Evolutionary conservation across 2,113 vertebrate species (phyloP).

Genomic region (Dunckerocampus dactyliophorus): DNA sequence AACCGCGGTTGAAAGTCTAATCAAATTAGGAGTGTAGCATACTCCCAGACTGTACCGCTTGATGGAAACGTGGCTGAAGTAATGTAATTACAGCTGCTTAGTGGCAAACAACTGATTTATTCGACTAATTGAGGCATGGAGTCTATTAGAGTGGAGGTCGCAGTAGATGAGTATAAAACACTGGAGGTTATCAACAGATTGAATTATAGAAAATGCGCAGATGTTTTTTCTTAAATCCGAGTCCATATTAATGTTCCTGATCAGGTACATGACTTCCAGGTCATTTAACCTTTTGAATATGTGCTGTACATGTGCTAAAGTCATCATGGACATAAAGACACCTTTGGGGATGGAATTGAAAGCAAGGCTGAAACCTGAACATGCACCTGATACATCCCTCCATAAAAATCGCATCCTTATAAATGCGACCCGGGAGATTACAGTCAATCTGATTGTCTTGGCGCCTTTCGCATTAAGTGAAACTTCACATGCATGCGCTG

Average conservation of each 20-base stretch:
- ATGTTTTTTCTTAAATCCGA: conserved; percentile 7
- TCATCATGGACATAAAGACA: conserved; percentile 11
- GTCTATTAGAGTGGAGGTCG: no score
- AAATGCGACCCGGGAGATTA: conserved; percentile 3
- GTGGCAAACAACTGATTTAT: no score
- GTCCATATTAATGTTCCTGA: conserved; percentile 2
- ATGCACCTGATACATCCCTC: conserved; percentile 13
- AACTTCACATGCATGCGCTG: background rate
- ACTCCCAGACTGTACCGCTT: no score
- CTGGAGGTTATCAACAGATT: no score
- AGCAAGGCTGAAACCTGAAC: conserved; percentile 10
- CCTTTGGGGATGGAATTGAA: conserved; percentile 9
- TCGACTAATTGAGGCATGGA: no score
- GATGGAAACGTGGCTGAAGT: no score
- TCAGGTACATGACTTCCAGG: conserved; percentile 16
- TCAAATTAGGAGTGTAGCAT: no score
- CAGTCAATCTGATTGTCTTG: conserved; percentile 5
- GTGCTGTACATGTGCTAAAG: conserved; percentile 23
- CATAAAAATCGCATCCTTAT: conserved; percentile 9
- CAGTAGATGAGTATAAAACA: no score
- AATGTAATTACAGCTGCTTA: no score
- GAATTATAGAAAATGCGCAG: conserved; percentile 5
- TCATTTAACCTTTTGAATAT: conserved; percentile 10
- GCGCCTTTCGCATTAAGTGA: conserved; percentile 3
- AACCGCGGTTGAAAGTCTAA: no score